Evolutionary conservation across 2,113 vertebrate species (phyloP), one percentile per base, ranked within the genome.

Genomic region (Amphilophus citrinellus): DNA sequence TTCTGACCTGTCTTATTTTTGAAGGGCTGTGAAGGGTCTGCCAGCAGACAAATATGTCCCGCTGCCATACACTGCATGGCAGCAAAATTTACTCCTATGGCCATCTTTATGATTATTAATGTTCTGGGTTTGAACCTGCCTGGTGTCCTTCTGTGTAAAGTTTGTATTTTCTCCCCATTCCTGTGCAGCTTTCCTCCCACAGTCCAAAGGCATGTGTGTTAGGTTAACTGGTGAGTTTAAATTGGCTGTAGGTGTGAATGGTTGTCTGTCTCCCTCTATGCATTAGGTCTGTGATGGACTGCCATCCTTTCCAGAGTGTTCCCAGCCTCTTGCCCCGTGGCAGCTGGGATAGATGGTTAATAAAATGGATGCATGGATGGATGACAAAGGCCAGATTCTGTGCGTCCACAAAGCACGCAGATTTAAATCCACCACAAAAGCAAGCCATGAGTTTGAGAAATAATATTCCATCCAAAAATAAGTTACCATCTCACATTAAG

Each of bases 321-420:
- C 0, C 17, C 47, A 73, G 68, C 68, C 47, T n/a, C 44, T 56
- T 56, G 68, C 27, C 68, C 27, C 32, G 27, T 56, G 68, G 47
- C 47, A 73, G 68, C 47, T 14, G 68, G 68, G 68, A 73, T 73
- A 32, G 68, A 56, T 32, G 47, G 10, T 73, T 73, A 56, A 73
- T 53, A 56, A 73, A 73, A 50, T 35, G 18, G 68, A 56, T 10
- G 37, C 37, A 39, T 56, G 68, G 32, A 73, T 35, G 27, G 17
- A 56, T 73, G 27, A 14, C 10, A 53, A 73, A n/a, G 32, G 30
- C 30, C 7, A 32, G 47, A 56, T 20, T 56, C 18, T 32, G 47
- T 73, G 17, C 27, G n/a, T 35, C 32, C 2, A 18, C 17, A 30
- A 53, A 73, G 27, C 17, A 53, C 30, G 3, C 66, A 53, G 30